Base-by-base conservation (phyloP, 2,797 vertebrate genomes). In the Phrynocephalus vlangalii region DNA sequence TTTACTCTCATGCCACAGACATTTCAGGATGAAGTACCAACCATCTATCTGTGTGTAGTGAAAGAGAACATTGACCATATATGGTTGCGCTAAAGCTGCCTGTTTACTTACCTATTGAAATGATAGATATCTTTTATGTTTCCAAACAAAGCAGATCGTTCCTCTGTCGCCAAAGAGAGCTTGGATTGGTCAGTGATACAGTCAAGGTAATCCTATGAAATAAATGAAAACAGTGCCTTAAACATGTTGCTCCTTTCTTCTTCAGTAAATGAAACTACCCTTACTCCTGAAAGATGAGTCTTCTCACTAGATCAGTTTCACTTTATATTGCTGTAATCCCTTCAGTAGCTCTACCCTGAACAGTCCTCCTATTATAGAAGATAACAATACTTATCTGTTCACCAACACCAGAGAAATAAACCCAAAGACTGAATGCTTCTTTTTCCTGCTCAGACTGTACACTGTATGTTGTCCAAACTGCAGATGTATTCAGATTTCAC, bases 121-220 rank as follows among this genome's bases (percentile, higher is more conserved):
- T 87, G 96, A 95, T 98, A 99, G 96, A 99, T 99, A 92, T 99
- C 99, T 86, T 92, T 93, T 94, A 99, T 99, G 96, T 99, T 99
- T 94, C 99, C 99, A 91, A 99, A 99, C 63, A 99, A 97, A 82
- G 98, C 98, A 22, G 96, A 97, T 94, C 97, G 97, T 90, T 99
- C 98, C 91, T 99, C 98, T 0, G 96, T 94, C 89, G 97, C 98
- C 94, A 99, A 92, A 79, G 97, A 96, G 86, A 98, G 97, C 56
- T 97, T 97, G 60, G 96, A 97, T 94, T 99, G 98, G 93, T 98
- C 98, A 91, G 94, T 97, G 96, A 99, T 99, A 84, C 97, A 98
- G 92, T 98, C 97, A 0, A 99, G 95, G 95, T 99, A 99, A 97
- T 99, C 98, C 99, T 99, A 94, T 77, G 92, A 93, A 94, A 93